Evolutionary conservation across 2,888 invertebrate species (phyloP).

Genomic region (Spilarctia lutea): DNA sequence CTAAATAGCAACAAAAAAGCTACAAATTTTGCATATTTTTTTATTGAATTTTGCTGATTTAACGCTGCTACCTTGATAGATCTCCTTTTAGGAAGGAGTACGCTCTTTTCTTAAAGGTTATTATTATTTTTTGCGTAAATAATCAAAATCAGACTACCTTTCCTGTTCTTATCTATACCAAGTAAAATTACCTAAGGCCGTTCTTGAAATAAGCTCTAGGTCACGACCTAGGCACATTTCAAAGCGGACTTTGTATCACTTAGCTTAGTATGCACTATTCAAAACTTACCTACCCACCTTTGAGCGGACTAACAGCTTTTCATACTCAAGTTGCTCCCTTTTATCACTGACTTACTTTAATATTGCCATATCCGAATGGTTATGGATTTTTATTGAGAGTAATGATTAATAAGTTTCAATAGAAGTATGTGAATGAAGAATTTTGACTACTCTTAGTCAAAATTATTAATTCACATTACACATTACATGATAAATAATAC

Average conservation of each 20-base stretch:
- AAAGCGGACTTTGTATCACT: conserved; percentile 11
- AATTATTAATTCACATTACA: no score
- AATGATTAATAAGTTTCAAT: not conserved
- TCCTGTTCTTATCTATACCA: not conserved
- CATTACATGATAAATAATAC: no score
- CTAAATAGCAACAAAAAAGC: no score
- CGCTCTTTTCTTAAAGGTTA: no score
- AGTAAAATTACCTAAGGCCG: not conserved
- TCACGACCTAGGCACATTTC: conserved; percentile 8
- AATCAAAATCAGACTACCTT: not conserved
- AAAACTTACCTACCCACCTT: conserved; percentile 41
- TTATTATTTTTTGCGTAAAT: no score
- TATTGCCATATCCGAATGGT: conserved; percentile 43
- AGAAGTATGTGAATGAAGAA: not conserved
- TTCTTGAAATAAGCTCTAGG: conserved; percentile 4
- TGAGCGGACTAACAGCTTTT: conserved; percentile 36
- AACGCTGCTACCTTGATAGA: no score
- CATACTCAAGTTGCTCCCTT: conserved; percentile 36
- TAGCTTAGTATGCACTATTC: conserved; percentile 35
- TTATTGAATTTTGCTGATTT: no score
- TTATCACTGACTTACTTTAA: conserved; percentile 31
- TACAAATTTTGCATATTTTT: no score
- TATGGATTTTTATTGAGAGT: conserved; percentile 27
- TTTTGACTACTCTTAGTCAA: no score
- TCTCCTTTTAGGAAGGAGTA: no score